Percentiles rank a stretch among this genome's conserved stretches.
Evolutionary conservation across 2,888 invertebrate species (phyloP).

Genomic region (Acleris cristana): DNA sequence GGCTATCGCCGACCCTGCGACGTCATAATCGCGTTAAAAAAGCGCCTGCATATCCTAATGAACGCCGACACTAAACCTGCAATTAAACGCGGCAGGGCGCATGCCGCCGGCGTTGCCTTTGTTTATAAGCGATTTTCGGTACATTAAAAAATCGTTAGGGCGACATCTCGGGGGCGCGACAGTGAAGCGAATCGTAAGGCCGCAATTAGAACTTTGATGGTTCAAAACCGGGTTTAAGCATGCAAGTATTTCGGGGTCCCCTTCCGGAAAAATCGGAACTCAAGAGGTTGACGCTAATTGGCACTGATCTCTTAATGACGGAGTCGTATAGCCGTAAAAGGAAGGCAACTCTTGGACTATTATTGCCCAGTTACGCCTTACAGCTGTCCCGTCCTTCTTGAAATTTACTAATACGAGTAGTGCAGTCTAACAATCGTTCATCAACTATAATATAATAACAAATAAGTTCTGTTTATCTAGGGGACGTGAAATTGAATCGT

Average conservation of each 20-base stretch:
- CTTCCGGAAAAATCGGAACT: constrained; percentile 59
- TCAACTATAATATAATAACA: background rate
- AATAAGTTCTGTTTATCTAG: constrained; percentile 12
- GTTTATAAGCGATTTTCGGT: constrained; percentile 69
- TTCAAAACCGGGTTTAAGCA: constrained; percentile 60
- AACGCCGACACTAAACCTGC: constrained; percentile 77
- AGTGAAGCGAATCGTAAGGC: constrained; percentile 68
- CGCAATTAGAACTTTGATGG: constrained; percentile 71
- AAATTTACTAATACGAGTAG: constrained; percentile 3
- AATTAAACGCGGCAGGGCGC: constrained; percentile 67
- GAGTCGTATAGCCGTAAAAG: constrained; percentile 51
- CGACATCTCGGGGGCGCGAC: constrained; percentile 64
- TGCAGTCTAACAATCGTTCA: background rate
- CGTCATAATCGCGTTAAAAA: constrained; percentile 82
- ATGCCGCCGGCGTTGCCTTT: constrained; percentile 57
- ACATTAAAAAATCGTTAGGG: constrained; percentile 72
- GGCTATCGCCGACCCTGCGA: constrained; percentile 68
- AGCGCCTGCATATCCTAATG: constrained; percentile 80
- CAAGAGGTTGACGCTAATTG: constrained; percentile 64
- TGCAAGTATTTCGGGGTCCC: constrained; percentile 55
- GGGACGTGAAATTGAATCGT: constrained; percentile 6
- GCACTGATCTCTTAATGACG: constrained; percentile 62
- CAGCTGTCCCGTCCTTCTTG: constrained; percentile 29
- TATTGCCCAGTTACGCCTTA: constrained; percentile 49
- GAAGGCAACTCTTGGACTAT: constrained; percentile 39